Base-by-base conservation (phyloP, 2,113 vertebrate genomes). In the Limnothrissa miodon region DNA sequence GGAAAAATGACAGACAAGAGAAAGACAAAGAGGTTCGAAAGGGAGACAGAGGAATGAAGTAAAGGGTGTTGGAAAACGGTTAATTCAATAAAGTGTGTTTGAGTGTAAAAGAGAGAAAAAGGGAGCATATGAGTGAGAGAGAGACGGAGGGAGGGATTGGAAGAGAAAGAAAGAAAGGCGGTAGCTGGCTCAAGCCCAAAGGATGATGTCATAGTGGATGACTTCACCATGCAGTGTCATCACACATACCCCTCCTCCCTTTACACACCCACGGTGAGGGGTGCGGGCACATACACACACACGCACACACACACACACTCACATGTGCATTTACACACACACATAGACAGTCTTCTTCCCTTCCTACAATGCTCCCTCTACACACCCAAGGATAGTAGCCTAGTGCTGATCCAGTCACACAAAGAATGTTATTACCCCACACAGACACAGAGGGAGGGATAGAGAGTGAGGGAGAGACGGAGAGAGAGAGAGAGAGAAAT, bases 141-240 rank as follows among this genome's bases (percentile, higher is more conserved):
- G 80, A 78, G 81, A 85, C n/a, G n/a, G 29, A 36, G 46, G 51
- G 45, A 51, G 46, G 80, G 78, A 80, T 56, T 82, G 74, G 51
- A 78, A 45, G 39, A 39, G 79, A 70, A 2, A 83, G 62, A 78
- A 81, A 83, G 81, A 81, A 45, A 84, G 78, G 74, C 51, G 83
- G 81, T 66, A 36, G 29, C 78, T 91, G 88, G 90, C 88, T 87
- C 80, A 42, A 21, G 80, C 85, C 90, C 86, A 90, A 83, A 84
- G 46, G 85, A 88, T 90, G 90, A 90, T 91, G 89, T 91, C 90
- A 90, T 90, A 81, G 84, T 81, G 84, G 59, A 91, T 91, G 90
- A 91, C 90, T 86, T 91, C 89, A 90, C 86, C 87, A 82, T 90
- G 90, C 87, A 86, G 89, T 90, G 90, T 91, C 88, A 90, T 90